Evolutionary conservation across 2,113 vertebrate genomes (phyloP).

Genomic region (Dascyllus trimaculatus): DNA sequence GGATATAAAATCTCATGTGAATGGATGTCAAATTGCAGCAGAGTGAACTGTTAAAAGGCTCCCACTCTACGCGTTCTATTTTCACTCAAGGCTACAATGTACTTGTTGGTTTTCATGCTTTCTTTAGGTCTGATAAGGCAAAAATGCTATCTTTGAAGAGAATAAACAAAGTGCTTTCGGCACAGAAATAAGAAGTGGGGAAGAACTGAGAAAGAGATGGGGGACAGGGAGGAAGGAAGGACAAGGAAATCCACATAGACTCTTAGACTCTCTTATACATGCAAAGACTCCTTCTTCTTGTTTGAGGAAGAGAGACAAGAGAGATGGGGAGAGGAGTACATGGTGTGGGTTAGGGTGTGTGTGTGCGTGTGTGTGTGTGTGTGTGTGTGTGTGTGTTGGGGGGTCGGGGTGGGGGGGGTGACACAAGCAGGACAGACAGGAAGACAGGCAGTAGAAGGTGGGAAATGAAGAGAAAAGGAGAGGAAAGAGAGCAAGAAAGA

Average conservation of each 20-base stretch:
- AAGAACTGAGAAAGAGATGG: slow-evolving; percentile 12
- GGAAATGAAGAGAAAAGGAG: slow-evolving; percentile 89
- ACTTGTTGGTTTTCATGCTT: not conserved
- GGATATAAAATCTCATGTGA: slow-evolving; percentile 68
- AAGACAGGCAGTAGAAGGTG: slow-evolving; percentile 77
- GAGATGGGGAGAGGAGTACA: slow-evolving; percentile 10
- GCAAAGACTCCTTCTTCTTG: slow-evolving; percentile 63
- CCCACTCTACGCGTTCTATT: slow-evolving; percentile 1
- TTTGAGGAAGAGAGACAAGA: slow-evolving; percentile 61
- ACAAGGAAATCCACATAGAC: slow-evolving; percentile 63
- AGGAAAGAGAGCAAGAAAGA: slow-evolving; percentile 95
- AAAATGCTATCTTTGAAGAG: slow-evolving; percentile 22
- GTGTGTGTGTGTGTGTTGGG: not conserved
- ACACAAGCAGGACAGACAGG: slow-evolving; percentile 78
- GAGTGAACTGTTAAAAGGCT: slow-evolving; percentile 58
- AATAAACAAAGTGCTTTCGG: not conserved
- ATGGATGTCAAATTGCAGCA: slow-evolving; percentile 64
- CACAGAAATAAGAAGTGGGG: slow-evolving; percentile 26
- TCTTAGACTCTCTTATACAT: slow-evolving; percentile 56
- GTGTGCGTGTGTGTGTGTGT: too few relatives aligned
- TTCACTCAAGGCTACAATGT: not conserved
- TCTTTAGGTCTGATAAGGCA: slow-evolving; percentile 6
- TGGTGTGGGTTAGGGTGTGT: too few relatives aligned
- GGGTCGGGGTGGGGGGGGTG: slow-evolving; percentile 31
- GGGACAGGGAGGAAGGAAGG: slow-evolving; percentile 40